Evolutionary conservation across 2,113 vertebrate species (phyloP).

Genomic region (Serilophus lunatus): DNA sequence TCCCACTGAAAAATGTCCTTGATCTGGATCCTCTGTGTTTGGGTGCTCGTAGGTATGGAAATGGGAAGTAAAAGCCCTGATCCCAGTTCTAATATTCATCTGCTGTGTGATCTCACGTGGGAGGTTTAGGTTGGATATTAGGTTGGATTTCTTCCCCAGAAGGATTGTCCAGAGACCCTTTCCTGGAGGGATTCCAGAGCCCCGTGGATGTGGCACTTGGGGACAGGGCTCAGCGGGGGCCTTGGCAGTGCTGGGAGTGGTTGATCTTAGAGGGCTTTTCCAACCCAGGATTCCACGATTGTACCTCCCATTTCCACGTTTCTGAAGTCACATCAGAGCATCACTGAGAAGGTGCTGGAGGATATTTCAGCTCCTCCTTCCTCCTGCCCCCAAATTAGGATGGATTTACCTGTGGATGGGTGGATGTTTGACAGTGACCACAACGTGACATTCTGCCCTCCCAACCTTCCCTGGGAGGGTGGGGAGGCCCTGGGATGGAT

Average conservation of each 20-base stretch:
- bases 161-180: background rate
- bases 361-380: background rate
- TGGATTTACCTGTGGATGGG: too few species aligned
- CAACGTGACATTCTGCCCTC: too few species aligned
- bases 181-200: too few species aligned
- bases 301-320: too few species aligned
- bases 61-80: background rate
- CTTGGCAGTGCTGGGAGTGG: too few species aligned
- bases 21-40: background rate
- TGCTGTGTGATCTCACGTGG: background rate
- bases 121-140: background rate
- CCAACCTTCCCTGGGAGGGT: background rate
- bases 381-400: too few species aligned
- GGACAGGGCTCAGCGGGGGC: too few species aligned
- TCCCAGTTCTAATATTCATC: background rate
- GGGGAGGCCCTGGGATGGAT: background rate
- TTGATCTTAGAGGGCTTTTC: too few species aligned
- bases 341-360: rapidly evolving
- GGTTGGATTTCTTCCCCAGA: too few species aligned
- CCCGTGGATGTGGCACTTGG: too few species aligned
- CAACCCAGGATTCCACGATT: too few species aligned
- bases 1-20: rapidly evolving
- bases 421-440: too few species aligned
- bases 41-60: background rate
- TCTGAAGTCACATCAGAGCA: background rate